These are phyloP conservation scores for Chaetophractus vellerosus DNA, from an alignment of 2,797 vertebrate genomes.

Conservation along the genomic window DNA sequence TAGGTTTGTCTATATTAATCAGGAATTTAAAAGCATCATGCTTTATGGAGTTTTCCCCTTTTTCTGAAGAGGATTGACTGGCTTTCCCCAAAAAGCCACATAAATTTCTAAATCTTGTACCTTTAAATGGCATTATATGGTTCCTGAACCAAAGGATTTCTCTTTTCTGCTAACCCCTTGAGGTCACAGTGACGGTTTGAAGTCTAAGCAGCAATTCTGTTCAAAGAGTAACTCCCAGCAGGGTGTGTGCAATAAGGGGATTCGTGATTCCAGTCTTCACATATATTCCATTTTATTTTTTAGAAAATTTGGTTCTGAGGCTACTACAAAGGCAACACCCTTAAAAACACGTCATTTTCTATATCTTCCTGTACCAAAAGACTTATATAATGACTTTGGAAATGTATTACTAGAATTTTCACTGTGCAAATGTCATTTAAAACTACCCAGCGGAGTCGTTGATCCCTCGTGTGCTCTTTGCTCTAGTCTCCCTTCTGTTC, in stretches of 20 bases:
- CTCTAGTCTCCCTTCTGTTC: conserved; percentile 37
- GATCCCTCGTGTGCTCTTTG: conserved; percentile 35
- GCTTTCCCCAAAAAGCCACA: conserved; percentile 83
- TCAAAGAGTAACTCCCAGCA: conserved; percentile 78
- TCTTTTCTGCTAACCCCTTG: conserved; percentile 78
- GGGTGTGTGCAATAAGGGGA: conserved; percentile 39
- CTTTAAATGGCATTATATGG: conserved; percentile 83
- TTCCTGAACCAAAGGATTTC: conserved; percentile 69
- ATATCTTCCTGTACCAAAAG: conserved; percentile 52
- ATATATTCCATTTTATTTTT: conserved; percentile 80
- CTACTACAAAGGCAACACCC: conserved; percentile 73
- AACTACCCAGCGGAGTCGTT: conserved; percentile 57
- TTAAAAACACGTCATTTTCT: conserved; percentile 76
- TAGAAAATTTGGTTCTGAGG: conserved; percentile 77
- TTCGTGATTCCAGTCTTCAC: conserved; percentile 53
- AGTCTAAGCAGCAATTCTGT: conserved; percentile 78
- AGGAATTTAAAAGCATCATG: conserved; percentile 75
- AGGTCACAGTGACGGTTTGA: conserved; percentile 77
- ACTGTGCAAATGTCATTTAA: conserved; percentile 67
- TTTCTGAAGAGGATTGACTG: conserved; percentile 79
- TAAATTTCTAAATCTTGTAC: conserved; percentile 79
- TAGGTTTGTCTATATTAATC: conserved; percentile 70
- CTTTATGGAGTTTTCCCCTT: conserved; percentile 76
- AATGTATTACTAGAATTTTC: conserved; percentile 69
- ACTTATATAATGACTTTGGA: conserved; percentile 80